A percentile compares a stretch with the other conserved stretches of the same genome.
Conservation (phyloP, 2,797 vertebrate genomes). For the Furcifer pardalis region DNA sequence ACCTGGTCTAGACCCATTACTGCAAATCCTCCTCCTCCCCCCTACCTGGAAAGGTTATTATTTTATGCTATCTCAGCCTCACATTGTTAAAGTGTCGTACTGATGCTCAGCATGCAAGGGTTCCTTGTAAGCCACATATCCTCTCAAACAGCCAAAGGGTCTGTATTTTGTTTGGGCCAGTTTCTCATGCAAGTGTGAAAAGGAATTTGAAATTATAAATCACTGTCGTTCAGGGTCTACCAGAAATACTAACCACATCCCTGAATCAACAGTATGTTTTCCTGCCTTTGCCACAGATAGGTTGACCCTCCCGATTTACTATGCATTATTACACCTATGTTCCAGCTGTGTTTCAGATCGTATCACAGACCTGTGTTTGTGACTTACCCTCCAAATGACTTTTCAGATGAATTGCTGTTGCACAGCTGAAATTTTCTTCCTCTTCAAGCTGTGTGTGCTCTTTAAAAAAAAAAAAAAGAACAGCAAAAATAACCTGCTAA, state of each 20-base stretch:
- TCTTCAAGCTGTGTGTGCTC: conserved; percentile 34
- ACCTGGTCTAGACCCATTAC: neutral
- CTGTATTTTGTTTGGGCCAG: conserved; percentile 71
- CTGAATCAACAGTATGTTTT: conserved; percentile 71
- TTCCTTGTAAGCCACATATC: conserved; percentile 55
- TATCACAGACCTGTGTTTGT: conserved; percentile 56
- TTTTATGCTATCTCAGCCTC: conserved; percentile 33
- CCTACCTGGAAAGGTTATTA: conserved; percentile 29
- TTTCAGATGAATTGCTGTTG: conserved; percentile 48
- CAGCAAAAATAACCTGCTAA: conserved; percentile 33
- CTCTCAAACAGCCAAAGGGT: conserved; percentile 61
- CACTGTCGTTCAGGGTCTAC: conserved; percentile 57
- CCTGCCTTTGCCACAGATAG: conserved; percentile 64
- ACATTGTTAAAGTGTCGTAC: conserved; percentile 53
- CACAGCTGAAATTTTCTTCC: conserved; percentile 47
- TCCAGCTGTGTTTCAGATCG: conserved; percentile 52
- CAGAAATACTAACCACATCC: conserved; percentile 73
- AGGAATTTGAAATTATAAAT: conserved; percentile 73
- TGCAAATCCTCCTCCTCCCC: neutral
- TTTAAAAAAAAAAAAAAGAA: conserved; percentile 25
- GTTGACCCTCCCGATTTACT: conserved; percentile 50
- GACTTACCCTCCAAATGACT: conserved; percentile 36
- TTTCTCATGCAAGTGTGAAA: conserved; percentile 67
- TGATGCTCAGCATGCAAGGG: conserved; percentile 49
- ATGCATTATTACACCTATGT: conserved; percentile 60